Evolutionary conservation across 2,113 vertebrate species (phyloP).

Genomic region (Perca fluviatilis): DNA sequence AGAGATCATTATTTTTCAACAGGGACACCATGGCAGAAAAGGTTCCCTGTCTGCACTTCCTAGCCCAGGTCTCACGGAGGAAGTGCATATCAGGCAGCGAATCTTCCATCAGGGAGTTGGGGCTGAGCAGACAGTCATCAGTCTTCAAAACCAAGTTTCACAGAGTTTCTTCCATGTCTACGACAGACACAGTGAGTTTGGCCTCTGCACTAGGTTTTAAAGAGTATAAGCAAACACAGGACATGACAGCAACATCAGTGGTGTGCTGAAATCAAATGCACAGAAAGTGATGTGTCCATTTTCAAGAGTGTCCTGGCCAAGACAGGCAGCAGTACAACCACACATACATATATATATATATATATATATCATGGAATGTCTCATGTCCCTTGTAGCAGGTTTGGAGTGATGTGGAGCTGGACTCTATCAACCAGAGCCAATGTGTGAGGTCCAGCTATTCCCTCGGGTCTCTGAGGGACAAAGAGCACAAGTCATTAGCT

Average conservation of each 20-base stretch:
- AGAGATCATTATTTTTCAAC: slow-evolving; percentile 29
- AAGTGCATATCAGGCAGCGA: slow-evolving; percentile 85
- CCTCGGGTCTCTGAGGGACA: slow-evolving; percentile 54
- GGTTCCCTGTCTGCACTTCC: slow-evolving; percentile 88
- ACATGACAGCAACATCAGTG: neutral
- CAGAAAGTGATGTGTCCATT: neutral
- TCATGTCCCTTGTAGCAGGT: slow-evolving; percentile 57
- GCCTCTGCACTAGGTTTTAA: neutral
- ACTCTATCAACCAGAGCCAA: slow-evolving; percentile 51
- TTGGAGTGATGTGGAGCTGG: slow-evolving; percentile 83
- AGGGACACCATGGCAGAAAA: slow-evolving; percentile 91
- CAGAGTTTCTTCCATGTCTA: slow-evolving; percentile 78
- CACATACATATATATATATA: no score
- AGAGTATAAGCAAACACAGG: neutral
- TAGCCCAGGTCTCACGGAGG: slow-evolving; percentile 83
- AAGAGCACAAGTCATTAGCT: slow-evolving; percentile 41
- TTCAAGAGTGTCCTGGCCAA: no score
- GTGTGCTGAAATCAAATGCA: neutral
- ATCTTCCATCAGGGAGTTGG: slow-evolving; percentile 78
- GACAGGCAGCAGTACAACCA: no score
- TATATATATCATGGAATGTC: no score
- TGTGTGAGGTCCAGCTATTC: slow-evolving; percentile 62
- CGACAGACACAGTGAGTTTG: slow-evolving; percentile 79
- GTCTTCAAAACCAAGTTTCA: slow-evolving; percentile 74
- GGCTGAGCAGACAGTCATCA: slow-evolving; percentile 77